phyloP scores from a whole-genome alignment of 64 coral and sea anemone genomes.

The Platygyra sinensis region DNA sequence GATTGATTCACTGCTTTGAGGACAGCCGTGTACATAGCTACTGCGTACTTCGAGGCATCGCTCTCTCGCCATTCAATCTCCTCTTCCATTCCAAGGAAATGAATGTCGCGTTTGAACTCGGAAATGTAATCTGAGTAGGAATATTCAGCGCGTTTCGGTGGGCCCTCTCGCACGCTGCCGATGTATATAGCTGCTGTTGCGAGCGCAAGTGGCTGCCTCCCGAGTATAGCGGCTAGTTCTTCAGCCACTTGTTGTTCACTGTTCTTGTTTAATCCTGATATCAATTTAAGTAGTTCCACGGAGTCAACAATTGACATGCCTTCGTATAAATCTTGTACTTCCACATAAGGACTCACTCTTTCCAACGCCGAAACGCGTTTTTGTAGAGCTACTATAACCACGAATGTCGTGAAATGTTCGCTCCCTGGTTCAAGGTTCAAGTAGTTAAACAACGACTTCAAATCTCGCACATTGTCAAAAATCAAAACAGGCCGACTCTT shows the following conservation, averaged over 20 bases:
- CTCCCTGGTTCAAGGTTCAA: constrained; percentile 77
- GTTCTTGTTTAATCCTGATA: too few relatives aligned
- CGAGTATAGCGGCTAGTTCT: too few relatives aligned
- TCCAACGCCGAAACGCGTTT: too few relatives aligned
- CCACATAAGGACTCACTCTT: constrained; percentile 19
- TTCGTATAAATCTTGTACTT: constrained; percentile 68
- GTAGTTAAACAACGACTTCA: too few relatives aligned
- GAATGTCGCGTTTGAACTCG: constrained; percentile 74
- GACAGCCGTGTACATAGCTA: constrained; percentile 63
- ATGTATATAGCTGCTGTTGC: too few relatives aligned
- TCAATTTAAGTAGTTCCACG: constrained; percentile 49
- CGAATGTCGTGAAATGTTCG: constrained; percentile 25
- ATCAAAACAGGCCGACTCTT: constrained; percentile 71
- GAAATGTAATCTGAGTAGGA: constrained; percentile 71
- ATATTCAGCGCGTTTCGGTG: constrained; percentile 56
- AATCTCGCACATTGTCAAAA: too few relatives aligned
- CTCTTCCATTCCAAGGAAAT: constrained; percentile 59
- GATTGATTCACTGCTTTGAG: constrained; percentile 74
- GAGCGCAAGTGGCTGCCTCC: too few relatives aligned
- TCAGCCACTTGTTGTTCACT: too few relatives aligned
- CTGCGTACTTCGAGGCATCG: constrained; percentile 64
- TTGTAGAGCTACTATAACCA: too few relatives aligned
- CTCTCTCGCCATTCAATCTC: constrained; percentile 82
- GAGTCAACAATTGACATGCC: constrained; percentile 69
- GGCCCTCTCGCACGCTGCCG: too few relatives aligned